Base-by-base conservation (phyloP, 1,140 invertebrate genomes). In the Drosophila murphyi region DNA sequence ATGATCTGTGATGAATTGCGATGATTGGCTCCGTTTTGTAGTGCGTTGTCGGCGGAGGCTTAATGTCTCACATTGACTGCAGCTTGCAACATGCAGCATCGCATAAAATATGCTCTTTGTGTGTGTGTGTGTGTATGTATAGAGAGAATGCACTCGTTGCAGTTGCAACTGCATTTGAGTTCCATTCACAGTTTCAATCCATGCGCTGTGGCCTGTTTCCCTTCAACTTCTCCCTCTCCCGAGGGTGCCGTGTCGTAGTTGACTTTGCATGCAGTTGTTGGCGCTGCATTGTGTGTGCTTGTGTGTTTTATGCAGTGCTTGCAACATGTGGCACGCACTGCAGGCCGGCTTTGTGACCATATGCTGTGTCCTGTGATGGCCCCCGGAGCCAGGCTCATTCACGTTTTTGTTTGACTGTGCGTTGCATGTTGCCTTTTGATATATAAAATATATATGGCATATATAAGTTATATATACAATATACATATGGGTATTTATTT, bases 251-350 rank as follows among this genome's bases (percentile, higher is more conserved):
- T 70, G 10, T 75, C 20, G 76, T 69, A 50, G 56, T 63, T 64
- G 61, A 61, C 70, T 79, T 64, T 72, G 76, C 31, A 50, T 82
- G 79, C 76, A 87, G 83, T 70, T 68, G 72, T 41, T 55, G 47
- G n/a, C 56, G 82, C 51, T 77, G 73, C 75, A 67, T 60, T 76
- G 47, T 71, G 72, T 45, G 62, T 50, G 56, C 41, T 51, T 63
- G 68, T 77, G 78, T 20, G 20, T 20, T 20, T 20, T 20, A 20
- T 20, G 37, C 59, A 77, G 35, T 48, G 76, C 37, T 62, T 81
- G 81, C 82, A 86, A 87, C 82, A 85, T 89, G 86, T 89, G 85
- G 81, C 74, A 89, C 86, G 85, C 85, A 88, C 80, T 80, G 71
- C 81, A 82, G 72, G 52, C 83, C 79, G 79, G 76, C 76, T 87